Evolutionary conservation across 2,888 invertebrate species (phyloP).

Genomic region (Platynereis dumerilii): DNA sequence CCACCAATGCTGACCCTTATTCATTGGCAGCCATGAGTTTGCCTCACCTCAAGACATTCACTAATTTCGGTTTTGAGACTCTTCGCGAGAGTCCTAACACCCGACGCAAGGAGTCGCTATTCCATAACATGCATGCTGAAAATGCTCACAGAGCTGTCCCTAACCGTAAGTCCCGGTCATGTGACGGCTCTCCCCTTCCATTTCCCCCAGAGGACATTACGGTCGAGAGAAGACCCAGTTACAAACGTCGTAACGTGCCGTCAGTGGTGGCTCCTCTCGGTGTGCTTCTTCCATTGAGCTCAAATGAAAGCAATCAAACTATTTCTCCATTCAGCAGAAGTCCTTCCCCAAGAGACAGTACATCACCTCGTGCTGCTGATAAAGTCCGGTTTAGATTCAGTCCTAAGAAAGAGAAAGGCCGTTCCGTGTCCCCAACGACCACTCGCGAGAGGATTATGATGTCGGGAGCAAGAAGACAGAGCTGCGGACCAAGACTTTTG

Average conservation of each 20-base stretch:
- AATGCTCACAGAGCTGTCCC: neutral
- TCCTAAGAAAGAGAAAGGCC: too few species aligned
- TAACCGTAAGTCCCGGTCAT: neutral
- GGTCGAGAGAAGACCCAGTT: neutral
- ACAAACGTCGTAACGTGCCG: conserved; percentile 8
- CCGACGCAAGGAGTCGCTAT: conserved; percentile 50
- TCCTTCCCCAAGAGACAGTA: neutral
- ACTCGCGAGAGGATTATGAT: too few species aligned
- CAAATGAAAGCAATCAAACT: neutral
- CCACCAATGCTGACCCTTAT: conserved; percentile 47
- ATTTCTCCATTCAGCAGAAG: neutral
- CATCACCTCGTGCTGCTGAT: too few species aligned
- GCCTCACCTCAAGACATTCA: conserved; percentile 46
- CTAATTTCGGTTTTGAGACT: conserved; percentile 49
- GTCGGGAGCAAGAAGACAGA: too few species aligned
- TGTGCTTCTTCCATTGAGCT: conserved; percentile 1
- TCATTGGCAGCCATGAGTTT: conserved; percentile 48
- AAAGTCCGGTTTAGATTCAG: too few species aligned
- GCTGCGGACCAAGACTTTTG: too few species aligned
- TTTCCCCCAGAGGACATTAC: neutral
- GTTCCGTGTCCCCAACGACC: too few species aligned
- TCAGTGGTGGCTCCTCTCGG: conserved; percentile 21
- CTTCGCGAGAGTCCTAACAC: conserved; percentile 49
- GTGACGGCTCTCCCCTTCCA: neutral
- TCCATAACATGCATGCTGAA: conserved; percentile 33